Conservation (phyloP, 2,888 invertebrate species). For the Cataglyphis rosenhaueri region DNA sequence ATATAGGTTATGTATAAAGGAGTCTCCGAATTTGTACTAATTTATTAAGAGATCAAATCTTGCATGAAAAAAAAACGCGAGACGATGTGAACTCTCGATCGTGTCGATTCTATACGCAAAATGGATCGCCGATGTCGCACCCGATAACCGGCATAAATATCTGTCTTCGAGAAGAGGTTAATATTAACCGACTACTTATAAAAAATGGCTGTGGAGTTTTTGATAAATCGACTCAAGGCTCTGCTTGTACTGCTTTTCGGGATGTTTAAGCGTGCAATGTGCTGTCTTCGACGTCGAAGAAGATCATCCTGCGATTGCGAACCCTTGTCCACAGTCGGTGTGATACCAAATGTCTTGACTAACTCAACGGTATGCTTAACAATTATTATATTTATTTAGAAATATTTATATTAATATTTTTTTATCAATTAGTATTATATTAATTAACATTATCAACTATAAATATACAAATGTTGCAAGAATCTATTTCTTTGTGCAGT, state of each 20-base stretch:
- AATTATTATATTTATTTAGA: neutral
- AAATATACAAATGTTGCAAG: neutral
- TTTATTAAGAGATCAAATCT: neutral
- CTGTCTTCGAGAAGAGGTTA: slow-evolving; percentile 35
- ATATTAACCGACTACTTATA: slow-evolving; percentile 21
- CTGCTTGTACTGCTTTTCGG: slow-evolving; percentile 87
- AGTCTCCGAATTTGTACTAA: neutral
- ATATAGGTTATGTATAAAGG: slow-evolving; percentile 23
- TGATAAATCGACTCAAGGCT: slow-evolving; percentile 87
- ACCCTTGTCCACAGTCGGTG: slow-evolving; percentile 87
- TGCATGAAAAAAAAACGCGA: neutral
- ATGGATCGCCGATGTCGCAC: slow-evolving; percentile 55
- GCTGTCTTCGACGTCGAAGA: slow-evolving; percentile 88
- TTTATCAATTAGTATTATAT: neutral
- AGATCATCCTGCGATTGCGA: slow-evolving; percentile 87
- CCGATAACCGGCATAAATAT: slow-evolving; percentile 17
- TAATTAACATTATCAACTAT: neutral
- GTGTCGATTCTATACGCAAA: slow-evolving; percentile 8
- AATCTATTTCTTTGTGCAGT: neutral
- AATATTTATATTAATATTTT: neutral
- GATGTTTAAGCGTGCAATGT: slow-evolving; percentile 87
- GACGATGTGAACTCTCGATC: neutral
- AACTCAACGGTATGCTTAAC: slow-evolving; percentile 48
- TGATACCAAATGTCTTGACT: slow-evolving; percentile 83
- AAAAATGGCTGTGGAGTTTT: slow-evolving; percentile 85